Evolutionary conservation across 1,140 invertebrate genomes (phyloP).

Genomic region (Drosophila subobscura): DNA sequence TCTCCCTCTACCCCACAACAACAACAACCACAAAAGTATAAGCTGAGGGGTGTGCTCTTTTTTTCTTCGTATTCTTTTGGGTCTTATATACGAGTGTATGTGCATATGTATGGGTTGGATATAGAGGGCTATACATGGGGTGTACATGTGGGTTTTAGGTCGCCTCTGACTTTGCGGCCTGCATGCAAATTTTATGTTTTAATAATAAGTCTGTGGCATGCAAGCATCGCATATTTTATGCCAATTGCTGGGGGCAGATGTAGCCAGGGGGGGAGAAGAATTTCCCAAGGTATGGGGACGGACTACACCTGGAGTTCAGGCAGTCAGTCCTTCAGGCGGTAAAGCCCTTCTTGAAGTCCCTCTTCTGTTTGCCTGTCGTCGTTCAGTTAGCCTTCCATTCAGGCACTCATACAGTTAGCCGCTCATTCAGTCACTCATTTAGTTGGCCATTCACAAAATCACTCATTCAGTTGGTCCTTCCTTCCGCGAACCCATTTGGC

Average conservation of each 20-base stretch:
- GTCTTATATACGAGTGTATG: not conserved
- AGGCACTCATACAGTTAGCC: no score
- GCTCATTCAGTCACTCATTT: no score
- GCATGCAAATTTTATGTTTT: constrained; percentile 82
- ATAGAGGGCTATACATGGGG: no score
- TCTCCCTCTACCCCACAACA: not conserved
- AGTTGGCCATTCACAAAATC: no score
- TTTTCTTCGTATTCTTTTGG: constrained; percentile 9
- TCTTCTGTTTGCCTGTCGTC: not conserved
- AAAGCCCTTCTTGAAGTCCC: no score
- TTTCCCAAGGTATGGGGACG: not conserved
- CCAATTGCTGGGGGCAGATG: constrained; percentile 51
- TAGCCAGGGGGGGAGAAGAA: not conserved
- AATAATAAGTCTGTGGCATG: constrained; percentile 79
- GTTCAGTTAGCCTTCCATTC: not conserved
- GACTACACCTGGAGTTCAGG: constrained; percentile 28
- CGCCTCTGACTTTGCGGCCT: constrained; percentile 57
- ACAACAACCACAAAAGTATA: not conserved
- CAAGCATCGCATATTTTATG: constrained; percentile 79
- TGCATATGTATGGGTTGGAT: no score
- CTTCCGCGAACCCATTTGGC: no score
- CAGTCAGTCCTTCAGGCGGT: no score
- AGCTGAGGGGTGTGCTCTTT: constrained; percentile 9
- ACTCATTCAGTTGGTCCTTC: no score
- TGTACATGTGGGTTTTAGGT: constrained; percentile 31